Conservation (phyloP, 2,797 vertebrate genomes). For the Alectoris magna region DNA sequence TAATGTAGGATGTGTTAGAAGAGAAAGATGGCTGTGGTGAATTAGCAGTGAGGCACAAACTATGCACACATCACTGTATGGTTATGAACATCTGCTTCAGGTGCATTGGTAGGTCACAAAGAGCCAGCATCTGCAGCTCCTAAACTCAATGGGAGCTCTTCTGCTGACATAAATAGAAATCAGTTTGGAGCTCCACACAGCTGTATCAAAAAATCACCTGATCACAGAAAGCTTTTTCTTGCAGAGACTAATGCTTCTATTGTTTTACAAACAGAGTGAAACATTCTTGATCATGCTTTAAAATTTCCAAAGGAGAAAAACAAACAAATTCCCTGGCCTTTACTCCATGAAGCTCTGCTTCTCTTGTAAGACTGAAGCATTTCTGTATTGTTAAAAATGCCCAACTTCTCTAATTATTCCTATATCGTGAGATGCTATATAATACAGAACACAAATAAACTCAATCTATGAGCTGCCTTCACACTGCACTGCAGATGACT, state of each 20-base stretch:
- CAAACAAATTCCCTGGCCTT: background rate
- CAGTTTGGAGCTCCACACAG: background rate
- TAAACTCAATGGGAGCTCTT: background rate
- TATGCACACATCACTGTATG: background rate
- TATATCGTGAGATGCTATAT: background rate
- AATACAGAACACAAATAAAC: background rate
- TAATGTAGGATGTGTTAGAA: background rate
- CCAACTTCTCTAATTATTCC: background rate
- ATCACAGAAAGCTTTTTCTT: background rate
- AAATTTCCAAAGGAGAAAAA: background rate
- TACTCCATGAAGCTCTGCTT: background rate
- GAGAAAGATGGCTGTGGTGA: background rate
- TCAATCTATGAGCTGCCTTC: background rate
- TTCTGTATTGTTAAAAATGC: background rate
- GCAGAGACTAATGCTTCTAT: background rate
- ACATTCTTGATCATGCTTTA: background rate
- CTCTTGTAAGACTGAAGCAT: background rate
- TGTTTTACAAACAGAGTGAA: background rate
- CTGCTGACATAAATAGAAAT: background rate
- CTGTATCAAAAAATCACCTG: background rate
- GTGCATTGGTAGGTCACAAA: background rate
- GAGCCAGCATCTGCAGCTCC: background rate
- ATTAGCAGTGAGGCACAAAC: background rate
- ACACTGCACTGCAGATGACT: background rate
- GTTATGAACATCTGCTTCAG: constrained; percentile 18